Evolutionary conservation across 2,797 vertebrate species (phyloP).

Genomic region (Mormyrops attenuatus): DNA sequence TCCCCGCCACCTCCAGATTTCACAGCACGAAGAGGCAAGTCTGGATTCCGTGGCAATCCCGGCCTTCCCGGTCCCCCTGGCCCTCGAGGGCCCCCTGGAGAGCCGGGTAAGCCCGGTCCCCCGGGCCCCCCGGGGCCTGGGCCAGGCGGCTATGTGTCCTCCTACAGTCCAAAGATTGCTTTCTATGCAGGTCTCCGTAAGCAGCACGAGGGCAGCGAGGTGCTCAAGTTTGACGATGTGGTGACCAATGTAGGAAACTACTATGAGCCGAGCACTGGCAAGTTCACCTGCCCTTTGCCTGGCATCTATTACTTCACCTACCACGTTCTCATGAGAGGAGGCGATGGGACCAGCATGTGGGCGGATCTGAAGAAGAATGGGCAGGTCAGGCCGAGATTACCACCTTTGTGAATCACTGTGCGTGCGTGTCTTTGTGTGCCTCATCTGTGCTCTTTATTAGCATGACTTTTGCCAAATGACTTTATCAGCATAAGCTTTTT

Average conservation of each 20-base stretch:
- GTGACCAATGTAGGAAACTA: conserved; percentile 85
- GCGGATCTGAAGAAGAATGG: conserved; percentile 79
- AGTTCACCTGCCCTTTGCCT: conserved; percentile 79
- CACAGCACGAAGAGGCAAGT: conserved; percentile 74
- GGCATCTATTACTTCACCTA: conserved; percentile 81
- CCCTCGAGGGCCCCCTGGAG: conserved; percentile 65
- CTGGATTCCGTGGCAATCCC: conserved; percentile 72
- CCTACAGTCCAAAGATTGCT: conserved; percentile 77
- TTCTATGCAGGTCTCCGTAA: conserved; percentile 77
- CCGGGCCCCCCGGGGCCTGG: conserved; percentile 71
- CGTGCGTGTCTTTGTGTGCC: not conserved
- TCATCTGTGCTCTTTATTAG: not conserved
- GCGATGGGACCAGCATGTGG: conserved; percentile 81
- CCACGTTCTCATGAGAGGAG: conserved; percentile 78
- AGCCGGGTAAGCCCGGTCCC: conserved; percentile 69
- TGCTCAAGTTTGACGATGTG: conserved; percentile 79
- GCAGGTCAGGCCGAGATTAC: conserved; percentile 60
- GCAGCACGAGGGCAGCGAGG: conserved; percentile 77
- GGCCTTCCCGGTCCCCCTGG: conserved; percentile 73
- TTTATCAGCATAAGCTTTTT: not conserved
- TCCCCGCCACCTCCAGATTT: conserved; percentile 73
- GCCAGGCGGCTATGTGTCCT: conserved; percentile 67
- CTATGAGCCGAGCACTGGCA: conserved; percentile 78
- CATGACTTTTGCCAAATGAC: not conserved
- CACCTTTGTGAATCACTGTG: conserved; percentile 19